phyloP scores from a whole-genome alignment of 2,888 invertebrate genomes.

The Dermolepida albohirtum region DNA sequence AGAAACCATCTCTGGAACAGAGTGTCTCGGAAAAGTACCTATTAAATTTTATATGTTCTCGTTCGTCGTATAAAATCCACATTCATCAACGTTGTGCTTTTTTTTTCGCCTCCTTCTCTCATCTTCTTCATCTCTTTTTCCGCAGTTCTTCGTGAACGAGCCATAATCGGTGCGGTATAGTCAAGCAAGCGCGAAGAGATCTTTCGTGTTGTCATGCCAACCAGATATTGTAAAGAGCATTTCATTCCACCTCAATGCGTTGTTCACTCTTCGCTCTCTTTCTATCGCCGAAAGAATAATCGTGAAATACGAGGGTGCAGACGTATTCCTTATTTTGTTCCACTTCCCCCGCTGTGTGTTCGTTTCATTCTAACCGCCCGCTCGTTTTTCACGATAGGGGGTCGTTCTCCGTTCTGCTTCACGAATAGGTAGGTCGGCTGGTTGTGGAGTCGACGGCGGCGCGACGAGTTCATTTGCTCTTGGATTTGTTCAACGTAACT shows the following conservation, averaged over 20 bases:
- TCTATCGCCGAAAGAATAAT: conserved; percentile 53
- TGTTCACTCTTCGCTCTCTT: conserved; percentile 45
- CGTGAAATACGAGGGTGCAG: conserved; percentile 56
- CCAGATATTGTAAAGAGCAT: conserved; percentile 55
- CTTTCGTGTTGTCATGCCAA: conserved; percentile 59
- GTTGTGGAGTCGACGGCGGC: not conserved
- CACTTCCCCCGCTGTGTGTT: not conserved
- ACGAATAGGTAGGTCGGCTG: not conserved
- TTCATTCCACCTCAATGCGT: conserved; percentile 55
- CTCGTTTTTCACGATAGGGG: not conserved
- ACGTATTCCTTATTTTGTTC: conserved; percentile 48
- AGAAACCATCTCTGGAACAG: no score
- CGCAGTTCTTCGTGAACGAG: conserved; percentile 47
- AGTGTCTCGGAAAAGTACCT: no score
- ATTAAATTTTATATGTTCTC: no score
- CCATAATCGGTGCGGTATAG: conserved; percentile 53
- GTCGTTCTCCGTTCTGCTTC: not conserved
- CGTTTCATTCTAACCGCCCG: no score
- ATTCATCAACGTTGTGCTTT: no score
- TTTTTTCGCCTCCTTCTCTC: not conserved
- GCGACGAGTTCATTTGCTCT: not conserved
- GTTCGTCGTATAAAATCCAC: no score
- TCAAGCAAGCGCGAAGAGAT: conserved; percentile 54
- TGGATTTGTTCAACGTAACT: conserved; percentile 30
- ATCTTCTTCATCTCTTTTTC: not conserved